Evolutionary conservation across 2,888 invertebrate species (phyloP), one percentile per base, ranked within the genome.

Genomic region (Linnaemya tessellans): DNA sequence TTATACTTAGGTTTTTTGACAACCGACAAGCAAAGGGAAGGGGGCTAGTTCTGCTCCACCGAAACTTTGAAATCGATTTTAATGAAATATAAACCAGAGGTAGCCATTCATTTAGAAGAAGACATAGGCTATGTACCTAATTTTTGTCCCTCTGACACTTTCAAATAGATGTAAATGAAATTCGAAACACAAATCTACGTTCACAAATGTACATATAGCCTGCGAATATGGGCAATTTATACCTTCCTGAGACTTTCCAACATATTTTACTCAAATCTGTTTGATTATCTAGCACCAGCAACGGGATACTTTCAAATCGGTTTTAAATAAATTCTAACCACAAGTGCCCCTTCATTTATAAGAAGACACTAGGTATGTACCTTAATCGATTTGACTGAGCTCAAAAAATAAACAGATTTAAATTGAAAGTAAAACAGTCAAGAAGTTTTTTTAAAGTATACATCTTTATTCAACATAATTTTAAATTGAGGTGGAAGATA

Each of bases 331-430:
- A 51, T 51, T 51, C 51, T 13, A 51, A 20, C 20, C 20, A 20
- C 18, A 51, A 7, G 51, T 41, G 7, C 5, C 51, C 8, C 1
- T 20, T 51, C 15, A 15, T 46, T 46, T 46, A 46, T 46, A 46
- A 20, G 51, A 51, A 51, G 20, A 51, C 51, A 51, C 51, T 20
- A 9, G 5, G 4, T 51, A 51, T 51, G 20, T 20, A 18, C 51
- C 20, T 51, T 13, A 51, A 20, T 51, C 20, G 51, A 51, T 51
- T 51, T 51, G 8, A 20, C 18, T 51, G 51, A 18, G 18, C 51
- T 51, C 51, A 51, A 51, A 51, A 51, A 18, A 51, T 20, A 51
- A 20, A 51, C 20, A 51, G 20, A 51, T 51, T 51, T 51, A 51
- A 7, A 41, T 41, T 41, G 1, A 41, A 41, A 41, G 8, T 41